Base-by-base conservation (phyloP, 2,888 invertebrate genomes). In the Ferrisia virgata region DNA sequence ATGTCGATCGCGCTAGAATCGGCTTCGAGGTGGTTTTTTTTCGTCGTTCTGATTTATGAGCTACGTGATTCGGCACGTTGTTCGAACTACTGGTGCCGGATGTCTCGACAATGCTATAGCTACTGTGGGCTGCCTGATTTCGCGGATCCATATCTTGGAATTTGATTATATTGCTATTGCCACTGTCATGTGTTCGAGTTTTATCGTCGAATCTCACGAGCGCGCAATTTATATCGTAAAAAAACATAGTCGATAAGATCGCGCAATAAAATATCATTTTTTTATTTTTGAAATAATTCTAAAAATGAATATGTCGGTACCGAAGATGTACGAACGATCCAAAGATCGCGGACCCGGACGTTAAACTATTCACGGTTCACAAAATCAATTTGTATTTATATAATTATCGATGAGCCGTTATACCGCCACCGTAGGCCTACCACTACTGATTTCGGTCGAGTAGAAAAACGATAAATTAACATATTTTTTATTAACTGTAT, bases 71-170 rank as follows among this genome's bases (percentile, higher is more conserved):
- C 5, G 78, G 78, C 4, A 28, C 53, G 15, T n/a, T n/a, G n/a
- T 25, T 84, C n/a, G 78, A 84, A 15, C 43, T n/a, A n/a, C n/a
- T n/a, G 36, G n/a, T 28, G n/a, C 84, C 84, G 3, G 85, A 85
- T 5, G 85, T 86, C 13, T 86, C 85, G 36, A 86, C 82, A 18
- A 85, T 25, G 72, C 85, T 85, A 69, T 86, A 86, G 31, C 85
- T 85, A 18, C 85, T 85, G 15, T 85, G 85, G n/a, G 85, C 85
- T 0, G 83, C n/a, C 31, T 85, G 85, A 9, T 78, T 39, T 8
- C 85, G 79, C 15, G 85, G 85, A 79, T 85, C 85, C 79, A 85
- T 43, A 4, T 64, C 47, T 28, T 11, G 5, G 64, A 64, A 64
- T 64, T 28, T 64, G 13, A 64, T 64, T 15, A 28, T 15, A 9